These are phyloP conservation scores for Dichetophora obliterata DNA, from an alignment of 2,888 invertebrate genomes.

Conservation along the genomic window DNA sequence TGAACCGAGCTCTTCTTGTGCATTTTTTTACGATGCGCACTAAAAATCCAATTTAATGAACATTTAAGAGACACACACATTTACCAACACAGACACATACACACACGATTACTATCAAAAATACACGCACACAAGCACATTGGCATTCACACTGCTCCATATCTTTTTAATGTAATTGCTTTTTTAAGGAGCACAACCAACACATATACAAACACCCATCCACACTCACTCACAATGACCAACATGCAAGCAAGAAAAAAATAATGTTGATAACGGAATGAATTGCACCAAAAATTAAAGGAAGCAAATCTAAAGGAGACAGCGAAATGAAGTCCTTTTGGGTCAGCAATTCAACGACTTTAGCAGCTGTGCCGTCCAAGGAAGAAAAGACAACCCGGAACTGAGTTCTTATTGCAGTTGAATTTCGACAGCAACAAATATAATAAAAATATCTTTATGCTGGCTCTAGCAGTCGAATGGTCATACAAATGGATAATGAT, in stretches of 20 bases:
- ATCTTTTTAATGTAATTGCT: slow-evolving; percentile 66
- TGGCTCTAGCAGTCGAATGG: not conserved
- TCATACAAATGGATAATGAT: not conserved
- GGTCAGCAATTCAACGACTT: slow-evolving; percentile 20
- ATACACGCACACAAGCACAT: slow-evolving; percentile 31
- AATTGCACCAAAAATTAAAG: slow-evolving; percentile 19
- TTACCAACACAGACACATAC: slow-evolving; percentile 13
- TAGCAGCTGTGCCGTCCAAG: slow-evolving; percentile 11
- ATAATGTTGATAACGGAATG: slow-evolving; percentile 27
- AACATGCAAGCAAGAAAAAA: slow-evolving; percentile 18
- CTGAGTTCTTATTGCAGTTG: not conserved
- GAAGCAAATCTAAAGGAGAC: not conserved
- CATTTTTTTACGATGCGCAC: slow-evolving; percentile 63
- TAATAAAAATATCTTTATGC: not conserved
- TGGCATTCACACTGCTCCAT: slow-evolving; percentile 51
- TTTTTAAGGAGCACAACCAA: slow-evolving; percentile 58
- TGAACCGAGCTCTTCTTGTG: not conserved
- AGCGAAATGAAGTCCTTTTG: slow-evolving; percentile 22
- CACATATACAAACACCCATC: slow-evolving; percentile 14
- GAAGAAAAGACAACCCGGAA: too few species aligned
- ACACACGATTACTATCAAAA: slow-evolving; percentile 10
- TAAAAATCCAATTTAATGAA: slow-evolving; percentile 68
- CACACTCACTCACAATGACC: slow-evolving; percentile 19
- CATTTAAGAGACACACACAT: slow-evolving; percentile 64
- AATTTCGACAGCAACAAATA: not conserved